Base-by-base conservation (phyloP, 2,113 vertebrate species). In the Coryphaenoides rupestris region DNA sequence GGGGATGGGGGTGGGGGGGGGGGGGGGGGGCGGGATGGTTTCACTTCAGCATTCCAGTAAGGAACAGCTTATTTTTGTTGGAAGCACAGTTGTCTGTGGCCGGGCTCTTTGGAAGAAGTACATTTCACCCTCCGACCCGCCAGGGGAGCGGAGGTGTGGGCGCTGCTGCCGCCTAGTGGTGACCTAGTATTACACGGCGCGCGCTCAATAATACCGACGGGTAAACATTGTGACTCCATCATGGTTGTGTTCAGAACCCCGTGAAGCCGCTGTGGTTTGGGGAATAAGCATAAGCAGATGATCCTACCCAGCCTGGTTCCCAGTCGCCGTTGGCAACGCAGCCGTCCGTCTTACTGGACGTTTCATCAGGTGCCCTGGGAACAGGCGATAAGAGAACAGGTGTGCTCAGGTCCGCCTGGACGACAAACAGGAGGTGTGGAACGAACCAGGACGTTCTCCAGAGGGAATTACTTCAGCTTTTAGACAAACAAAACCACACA, bases 71-170 rank as follows among this genome's bases (percentile, higher is more conserved):
- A 84, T 90, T 91, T 90, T 90, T 62, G 77, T 75, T 89, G 88
- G 86, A 89, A 89, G 76, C 75, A 83, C 82, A 86, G 86, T 82
- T 89, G 88, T 89, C 86, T 90, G 85, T 90, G 88, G 86, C 84
- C 68, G 75, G 68, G 66, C 64, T n/a, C 28, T 81, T 87, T 88
- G 80, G 81, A 87, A 76, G 81, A 87, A 76, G 79, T 66, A 69
- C 76, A 80, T 66, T 81, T 82, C 76, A 79, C 80, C 76, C 66
- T 64, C 75, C 69, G 75, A 78, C 77, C 69, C 75, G 78, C 78
- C 74, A 80, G 62, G 55, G 67, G 77, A 68, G 56, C 21, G 47
- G 12, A n/a, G 15, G 26, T 26, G 65, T 59, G 65, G 78, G 40
- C 45, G 71, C 60, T 69, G 65, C 56, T 49, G 74, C 85, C 81